Base-by-base conservation (phyloP, 2,888 invertebrate species). In the Lobophora halterata region DNA sequence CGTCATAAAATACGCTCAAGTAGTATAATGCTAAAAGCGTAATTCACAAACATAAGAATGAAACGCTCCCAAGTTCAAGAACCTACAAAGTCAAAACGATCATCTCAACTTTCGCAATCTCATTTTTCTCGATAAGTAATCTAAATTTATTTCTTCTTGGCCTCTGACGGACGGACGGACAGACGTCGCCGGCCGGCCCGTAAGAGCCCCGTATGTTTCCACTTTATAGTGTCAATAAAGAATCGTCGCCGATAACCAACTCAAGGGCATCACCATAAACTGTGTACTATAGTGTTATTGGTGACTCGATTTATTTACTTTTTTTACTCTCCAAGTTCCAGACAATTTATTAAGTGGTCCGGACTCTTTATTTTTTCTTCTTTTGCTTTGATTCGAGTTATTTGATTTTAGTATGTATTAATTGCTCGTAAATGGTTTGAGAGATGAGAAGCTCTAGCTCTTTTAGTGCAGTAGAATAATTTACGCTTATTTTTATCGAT, bases 241-340 rank as follows among this genome's bases (percentile, higher is more conserved):
- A 77, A 77, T 77, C 77, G 71, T 71, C 73, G 70, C 61, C 74
- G 79, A 77, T 79, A 75, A 79, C 74, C 65, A 61, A 58, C 69
- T 43, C 43, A 43, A 38, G 43, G 79, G 73, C 72, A 65, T 71
- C 68, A 71, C 80, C 79, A 81, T 81, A 83, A 82, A 82, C 83
- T 79, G 65, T 81, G 82, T 79, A 79, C 75, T 74, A 66, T 58
- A 60, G 72, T 64, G 79, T 83, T 82, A 82, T 85, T 79, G 79
- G 66, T 70, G 74, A 74, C 77, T 79, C 76, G 75, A 70, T 78
- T 77, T 78, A 77, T 73, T 66, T 57, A 68, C 63, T 71, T 74
- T 76, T 74, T 75, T 71, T 66, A 63, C 59, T 54, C 55, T 56
- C 55, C 52, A 60, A 57, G 60, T 62, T 55, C 49, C 68, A 61